These are phyloP conservation scores for Salminus brasiliensis DNA, from an alignment of 2,113 vertebrate species.

Conservation along the genomic window DNA sequence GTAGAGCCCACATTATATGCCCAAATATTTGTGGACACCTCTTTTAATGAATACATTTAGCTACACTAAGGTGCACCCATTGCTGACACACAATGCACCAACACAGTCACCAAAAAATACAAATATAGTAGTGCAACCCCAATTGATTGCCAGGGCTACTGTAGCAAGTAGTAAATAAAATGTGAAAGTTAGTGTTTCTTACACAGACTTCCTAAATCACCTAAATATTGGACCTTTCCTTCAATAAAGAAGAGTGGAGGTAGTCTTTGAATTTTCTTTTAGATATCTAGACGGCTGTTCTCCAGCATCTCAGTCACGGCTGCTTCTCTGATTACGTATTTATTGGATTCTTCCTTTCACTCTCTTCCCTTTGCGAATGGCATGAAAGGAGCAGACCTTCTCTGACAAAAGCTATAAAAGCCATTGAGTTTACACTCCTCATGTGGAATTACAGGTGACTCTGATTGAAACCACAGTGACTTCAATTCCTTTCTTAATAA, in stretches of 20 bases:
- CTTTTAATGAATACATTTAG: too few species aligned
- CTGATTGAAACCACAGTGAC: slow-evolving; percentile 15
- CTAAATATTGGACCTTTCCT: neutral
- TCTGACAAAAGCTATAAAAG: slow-evolving; percentile 19
- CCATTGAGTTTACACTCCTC: neutral
- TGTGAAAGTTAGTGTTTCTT: too few species aligned
- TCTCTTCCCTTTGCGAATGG: slow-evolving; percentile 17
- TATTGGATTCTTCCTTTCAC: slow-evolving; percentile 33
- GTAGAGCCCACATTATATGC: too few species aligned
- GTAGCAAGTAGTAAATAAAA: too few species aligned
- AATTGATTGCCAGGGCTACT: too few species aligned
- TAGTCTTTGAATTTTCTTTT: neutral
- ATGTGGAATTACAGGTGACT: neutral
- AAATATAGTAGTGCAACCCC: too few species aligned
- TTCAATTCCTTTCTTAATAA: neutral
- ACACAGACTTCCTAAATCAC: too few species aligned
- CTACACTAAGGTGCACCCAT: too few species aligned
- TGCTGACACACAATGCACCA: too few species aligned
- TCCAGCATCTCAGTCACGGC: neutral
- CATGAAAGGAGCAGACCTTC: neutral
- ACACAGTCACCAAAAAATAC: too few species aligned
- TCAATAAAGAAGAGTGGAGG: neutral
- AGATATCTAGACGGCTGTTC: neutral
- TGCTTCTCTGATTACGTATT: slow-evolving; percentile 36
- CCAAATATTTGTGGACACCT: too few species aligned